phyloP scores from a whole-genome alignment of 53 echinoderm and acorn worm genomes.

The Mesocentrotus franciscanus region DNA sequence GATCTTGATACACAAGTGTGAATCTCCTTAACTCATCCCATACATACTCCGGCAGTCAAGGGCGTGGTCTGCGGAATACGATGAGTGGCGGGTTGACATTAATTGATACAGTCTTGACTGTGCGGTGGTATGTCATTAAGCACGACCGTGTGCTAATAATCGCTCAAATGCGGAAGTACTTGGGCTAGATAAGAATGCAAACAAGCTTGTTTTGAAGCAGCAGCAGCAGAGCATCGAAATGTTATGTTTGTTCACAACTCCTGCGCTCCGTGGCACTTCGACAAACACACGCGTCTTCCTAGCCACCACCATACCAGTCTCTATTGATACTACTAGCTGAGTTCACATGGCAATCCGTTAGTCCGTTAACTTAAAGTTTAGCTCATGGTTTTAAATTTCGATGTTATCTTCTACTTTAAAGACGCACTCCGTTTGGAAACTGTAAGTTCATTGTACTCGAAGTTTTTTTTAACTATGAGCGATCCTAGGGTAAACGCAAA shows the following conservation, averaged over 20 bases:
- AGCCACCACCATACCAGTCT: conserved; percentile 34
- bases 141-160: conserved; percentile 52
- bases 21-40: conserved; percentile 7
- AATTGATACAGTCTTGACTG: conserved; percentile 62
- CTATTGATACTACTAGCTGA: conserved; percentile 48
- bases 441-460: too few species aligned
- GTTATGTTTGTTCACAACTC: conserved; percentile 47
- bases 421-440: too few species aligned
- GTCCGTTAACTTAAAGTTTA: too few species aligned
- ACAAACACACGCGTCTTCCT: conserved; percentile 63
- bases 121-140: conserved; percentile 52
- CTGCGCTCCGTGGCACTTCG: conserved; percentile 41
- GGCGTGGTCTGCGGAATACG: conserved; percentile 32
- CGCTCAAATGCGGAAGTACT: conserved; percentile 66
- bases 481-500: too few species aligned
- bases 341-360: too few species aligned
- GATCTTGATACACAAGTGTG: neutral
- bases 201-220: conserved; percentile 63
- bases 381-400: too few species aligned
- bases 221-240: conserved; percentile 5
- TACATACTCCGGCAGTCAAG: neutral
- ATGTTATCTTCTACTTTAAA: too few species aligned
- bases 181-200: conserved; percentile 62
- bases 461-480: too few species aligned
- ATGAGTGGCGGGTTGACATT: conserved; percentile 62